Evolutionary conservation across 2,888 invertebrate genomes (phyloP), one percentile per base, ranked within the genome.

Genomic region (Euphydryas editha): DNA sequence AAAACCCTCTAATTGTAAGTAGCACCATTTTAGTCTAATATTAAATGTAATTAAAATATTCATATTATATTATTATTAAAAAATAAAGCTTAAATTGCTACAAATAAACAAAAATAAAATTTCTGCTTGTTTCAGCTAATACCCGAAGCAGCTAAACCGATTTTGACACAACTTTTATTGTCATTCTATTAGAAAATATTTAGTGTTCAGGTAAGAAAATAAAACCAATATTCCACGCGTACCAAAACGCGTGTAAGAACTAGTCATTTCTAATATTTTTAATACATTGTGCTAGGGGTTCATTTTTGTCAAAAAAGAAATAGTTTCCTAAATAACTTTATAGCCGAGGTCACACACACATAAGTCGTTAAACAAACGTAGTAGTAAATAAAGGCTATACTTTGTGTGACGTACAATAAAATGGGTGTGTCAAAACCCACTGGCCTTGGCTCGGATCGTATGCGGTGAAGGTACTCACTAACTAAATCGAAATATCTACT

Each of bases 361-460:
- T 42, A 65, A 44, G 55, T 59, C 68, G 55, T 59, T 30, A 0
- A 30, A 7, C 30, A 64, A 36, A 54, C 61, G 49, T 30, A 42
- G 37, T 42, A 62, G 42, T 64, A 60, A 60, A 68, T 68, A 54
- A 36, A 54, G 36, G 59, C 59, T 49, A 44, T 63, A 60, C n/a
- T n/a, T 44, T 65, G 63, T 68, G 68, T 68, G 62, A 51, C 49
- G 49, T 24, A 57, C 62, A 59, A 68, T 59, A 67, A 71, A 67
- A 70, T 69, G 70, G 72, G 72, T 59, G 69, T 70, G 71, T 66
- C 74, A 68, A 68, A 73, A 72, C 66, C 55, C n/a, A 70, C 61
- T 57, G 63, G 68, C 74, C 75, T 74, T 73, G 49, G 49, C 24
- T 24, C 3, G 73, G 64, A 60, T 67, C 58, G 54, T 36, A 58